These are phyloP conservation scores for Turdus rufiventris DNA, from an alignment of 2,113 vertebrate species.

Conservation along the genomic window DNA sequence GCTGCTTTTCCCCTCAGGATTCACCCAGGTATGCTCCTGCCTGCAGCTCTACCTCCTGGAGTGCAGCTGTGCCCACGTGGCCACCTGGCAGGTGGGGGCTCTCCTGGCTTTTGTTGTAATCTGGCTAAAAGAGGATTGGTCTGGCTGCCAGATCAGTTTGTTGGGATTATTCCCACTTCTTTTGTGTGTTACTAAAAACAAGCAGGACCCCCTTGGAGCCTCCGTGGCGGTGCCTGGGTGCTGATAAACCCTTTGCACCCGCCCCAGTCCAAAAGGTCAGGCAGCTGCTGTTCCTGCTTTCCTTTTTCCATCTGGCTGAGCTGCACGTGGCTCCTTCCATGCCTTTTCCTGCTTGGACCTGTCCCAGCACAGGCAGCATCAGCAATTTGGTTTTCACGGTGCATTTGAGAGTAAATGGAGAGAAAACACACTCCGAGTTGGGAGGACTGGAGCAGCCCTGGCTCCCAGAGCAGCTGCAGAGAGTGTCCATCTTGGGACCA, in stretches of 20 bases:
- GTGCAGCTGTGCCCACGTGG: neutral
- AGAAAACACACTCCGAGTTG: neutral
- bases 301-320: neutral
- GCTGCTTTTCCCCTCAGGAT: rapidly evolving
- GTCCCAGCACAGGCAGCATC: neutral
- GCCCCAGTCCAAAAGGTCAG: neutral
- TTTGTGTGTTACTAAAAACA: neutral
- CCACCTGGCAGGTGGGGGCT: neutral
- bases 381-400: neutral
- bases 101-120: neutral
- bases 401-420: neutral
- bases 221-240: rapidly evolving
- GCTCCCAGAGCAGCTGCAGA: neutral
- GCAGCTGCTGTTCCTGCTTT: neutral
- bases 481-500: neutral
- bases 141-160: neutral
- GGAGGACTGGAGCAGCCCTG: neutral
- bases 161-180: conserved; percentile 1
- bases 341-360: neutral
- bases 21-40: rapidly evolving
- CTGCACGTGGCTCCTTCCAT: rapidly evolving
- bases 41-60: neutral
- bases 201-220: neutral
- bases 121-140: conserved; percentile 10
- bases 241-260: neutral